Evolutionary conservation across 2,113 vertebrate genomes (phyloP).

Genomic region (Cinclus cinclus): DNA sequence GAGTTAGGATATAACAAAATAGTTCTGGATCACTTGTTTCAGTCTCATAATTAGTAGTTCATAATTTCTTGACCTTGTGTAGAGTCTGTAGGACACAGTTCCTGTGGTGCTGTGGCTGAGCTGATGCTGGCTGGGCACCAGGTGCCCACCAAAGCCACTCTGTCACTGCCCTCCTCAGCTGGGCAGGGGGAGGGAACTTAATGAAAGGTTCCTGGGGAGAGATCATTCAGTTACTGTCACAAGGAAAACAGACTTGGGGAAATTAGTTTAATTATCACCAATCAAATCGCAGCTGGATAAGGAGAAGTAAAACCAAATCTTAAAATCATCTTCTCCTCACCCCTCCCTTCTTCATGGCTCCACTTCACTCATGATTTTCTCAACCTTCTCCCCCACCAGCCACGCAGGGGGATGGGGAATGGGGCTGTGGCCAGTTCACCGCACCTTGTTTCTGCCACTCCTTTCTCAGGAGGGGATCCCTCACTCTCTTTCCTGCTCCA

Average conservation of each 20-base stretch:
- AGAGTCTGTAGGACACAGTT: background rate
- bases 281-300: background rate
- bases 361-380: background rate
- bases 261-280: background rate
- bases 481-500: background rate
- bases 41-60: background rate
- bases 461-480: background rate
- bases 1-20: background rate
- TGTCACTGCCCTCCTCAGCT: background rate
- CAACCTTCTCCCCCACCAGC: background rate
- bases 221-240: background rate
- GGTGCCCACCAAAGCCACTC: background rate
- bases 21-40: background rate
- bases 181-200: background rate
- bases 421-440: background rate
- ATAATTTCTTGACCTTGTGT: background rate
- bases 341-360: background rate
- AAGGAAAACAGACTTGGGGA: background rate
- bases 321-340: background rate
- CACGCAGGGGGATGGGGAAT: rapidly evolving
- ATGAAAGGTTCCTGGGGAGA: background rate
- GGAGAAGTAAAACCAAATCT: background rate
- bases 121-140: background rate
- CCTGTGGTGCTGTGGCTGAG: background rate
- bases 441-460: rapidly evolving